Percentiles rank a stretch among this genome's conserved stretches.
These are phyloP conservation scores for Eupithecia centaureata DNA, from an alignment of 2,888 invertebrate species.

Conservation along the genomic window DNA sequence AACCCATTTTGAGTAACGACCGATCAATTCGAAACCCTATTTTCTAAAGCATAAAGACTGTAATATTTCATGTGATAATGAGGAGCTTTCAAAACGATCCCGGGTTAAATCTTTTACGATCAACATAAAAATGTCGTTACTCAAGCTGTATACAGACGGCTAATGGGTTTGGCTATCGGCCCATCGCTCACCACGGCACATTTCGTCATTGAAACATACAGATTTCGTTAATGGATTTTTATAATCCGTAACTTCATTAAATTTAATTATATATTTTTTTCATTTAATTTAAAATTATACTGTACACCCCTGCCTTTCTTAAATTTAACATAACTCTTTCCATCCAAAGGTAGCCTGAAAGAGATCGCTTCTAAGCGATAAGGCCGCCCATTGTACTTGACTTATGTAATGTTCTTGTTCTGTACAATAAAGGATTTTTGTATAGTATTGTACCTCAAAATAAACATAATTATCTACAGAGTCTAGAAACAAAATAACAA, in stretches of 20 bases:
- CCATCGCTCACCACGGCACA: not conserved
- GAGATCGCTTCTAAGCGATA: no score
- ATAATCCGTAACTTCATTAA: not conserved
- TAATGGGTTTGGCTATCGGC: slow-evolving; percentile 6
- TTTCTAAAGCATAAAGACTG: slow-evolving; percentile 46
- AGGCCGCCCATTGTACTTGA: no score
- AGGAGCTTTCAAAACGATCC: slow-evolving; percentile 55
- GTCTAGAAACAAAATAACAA: no score
- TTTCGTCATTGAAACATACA: not conserved
- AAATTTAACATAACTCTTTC: no score
- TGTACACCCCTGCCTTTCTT: no score
- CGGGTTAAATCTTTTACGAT: slow-evolving; percentile 63
- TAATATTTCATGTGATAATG: slow-evolving; percentile 56
- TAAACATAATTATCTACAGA: no score
- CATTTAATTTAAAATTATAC: no score
- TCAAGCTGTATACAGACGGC: slow-evolving; percentile 23
- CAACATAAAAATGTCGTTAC: slow-evolving; percentile 64
- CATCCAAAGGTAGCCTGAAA: no score
- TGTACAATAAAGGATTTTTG: no score
- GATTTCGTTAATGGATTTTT: not conserved
- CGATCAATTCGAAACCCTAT: slow-evolving; percentile 53
- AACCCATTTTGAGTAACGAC: slow-evolving; percentile 46
- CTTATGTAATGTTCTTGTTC: no score
- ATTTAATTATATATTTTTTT: no score
- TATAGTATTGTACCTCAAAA: no score